phyloP scores from a whole-genome alignment of 2,888 invertebrate genomes.

The Anaspis maculata region DNA sequence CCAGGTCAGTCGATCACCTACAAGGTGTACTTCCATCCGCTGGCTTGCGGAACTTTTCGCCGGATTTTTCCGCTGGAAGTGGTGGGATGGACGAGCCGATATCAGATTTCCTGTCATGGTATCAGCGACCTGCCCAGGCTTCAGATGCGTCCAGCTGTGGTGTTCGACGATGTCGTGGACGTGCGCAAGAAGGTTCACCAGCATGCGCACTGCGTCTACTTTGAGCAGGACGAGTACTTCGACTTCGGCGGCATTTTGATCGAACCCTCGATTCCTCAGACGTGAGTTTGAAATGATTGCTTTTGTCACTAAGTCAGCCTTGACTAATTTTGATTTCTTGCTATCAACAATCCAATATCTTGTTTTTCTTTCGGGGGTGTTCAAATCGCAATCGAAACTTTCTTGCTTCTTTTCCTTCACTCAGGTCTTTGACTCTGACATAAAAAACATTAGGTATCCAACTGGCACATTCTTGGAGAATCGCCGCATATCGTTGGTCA shows the following conservation, averaged over 20 bases:
- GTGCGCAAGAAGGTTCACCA: constrained; percentile 19
- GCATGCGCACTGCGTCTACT: constrained; percentile 24
- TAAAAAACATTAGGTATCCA: too few species aligned
- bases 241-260: constrained; percentile 30
- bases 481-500: too few species aligned
- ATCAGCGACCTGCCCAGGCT: constrained; percentile 34
- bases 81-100: constrained; percentile 23
- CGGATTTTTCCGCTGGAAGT: constrained; percentile 29
- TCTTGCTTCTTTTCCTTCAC: too few species aligned
- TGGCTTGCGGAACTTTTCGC: constrained; percentile 24
- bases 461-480: too few species aligned
- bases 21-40: constrained; percentile 28
- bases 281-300: too few species aligned
- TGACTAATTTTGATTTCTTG: too few species aligned
- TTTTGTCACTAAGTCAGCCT: too few species aligned
- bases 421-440: too few species aligned
- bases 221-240: constrained; percentile 25
- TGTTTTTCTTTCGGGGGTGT: too few species aligned
- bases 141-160: constrained; percentile 25
- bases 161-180: constrained; percentile 27
- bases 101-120: constrained; percentile 26
- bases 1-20: constrained; percentile 23
- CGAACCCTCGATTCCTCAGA: too few species aligned
- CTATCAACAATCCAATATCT: too few species aligned
- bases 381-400: too few species aligned